Base-by-base conservation (phyloP, 2,113 vertebrate species). In the Corydoras sp. region DNA sequence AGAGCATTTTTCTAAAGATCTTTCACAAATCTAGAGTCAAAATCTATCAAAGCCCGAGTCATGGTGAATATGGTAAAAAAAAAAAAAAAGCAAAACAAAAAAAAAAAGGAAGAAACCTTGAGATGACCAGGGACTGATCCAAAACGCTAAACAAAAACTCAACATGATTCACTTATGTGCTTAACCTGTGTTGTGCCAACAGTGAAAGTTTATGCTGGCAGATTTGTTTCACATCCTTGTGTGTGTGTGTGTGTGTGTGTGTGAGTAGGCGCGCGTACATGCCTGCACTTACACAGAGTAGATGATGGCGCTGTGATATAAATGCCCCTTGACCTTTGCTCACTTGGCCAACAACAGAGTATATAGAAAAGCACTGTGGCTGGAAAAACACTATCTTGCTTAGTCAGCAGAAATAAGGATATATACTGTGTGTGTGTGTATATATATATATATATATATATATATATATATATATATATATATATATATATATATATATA, bases 281-380 rank as follows among this genome's bases (percentile, higher is more conserved):
- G 49, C 29, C 54, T 49, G 64, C 7, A 48, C 15, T 58, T 18
- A 51, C 10, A 13, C 3, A 58, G 12, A 56, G 18, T 51, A 7
- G 13, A 0, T 5, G 13, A 58, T 8, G 50, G 10, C 51, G 31
- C 35, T 32, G 66, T 69, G 65, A 73, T 73, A 69, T 66, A 48
- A 51, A 32, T 68, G 32, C 10, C 59, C 59, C 55, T 71, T 74
- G 58, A 67, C 71, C 72, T 74, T 71, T 62, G 58, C 32, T 35
- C 58, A n/a, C 64, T 74, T 71, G 62, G 67, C 66, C 12, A 32
- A 24, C 50, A 69, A 18, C 4, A 0, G 32, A 15, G 56, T 67
- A 58, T 60, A 59, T 56, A 51, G 67, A 7, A 24, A 15, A 59
- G 55, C n/a, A 58, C 55, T 51, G 18, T n/a, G 69, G 66, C 58